Conservation (phyloP, 2,797 vertebrate species). For the Eidolon dupreanum region DNA sequence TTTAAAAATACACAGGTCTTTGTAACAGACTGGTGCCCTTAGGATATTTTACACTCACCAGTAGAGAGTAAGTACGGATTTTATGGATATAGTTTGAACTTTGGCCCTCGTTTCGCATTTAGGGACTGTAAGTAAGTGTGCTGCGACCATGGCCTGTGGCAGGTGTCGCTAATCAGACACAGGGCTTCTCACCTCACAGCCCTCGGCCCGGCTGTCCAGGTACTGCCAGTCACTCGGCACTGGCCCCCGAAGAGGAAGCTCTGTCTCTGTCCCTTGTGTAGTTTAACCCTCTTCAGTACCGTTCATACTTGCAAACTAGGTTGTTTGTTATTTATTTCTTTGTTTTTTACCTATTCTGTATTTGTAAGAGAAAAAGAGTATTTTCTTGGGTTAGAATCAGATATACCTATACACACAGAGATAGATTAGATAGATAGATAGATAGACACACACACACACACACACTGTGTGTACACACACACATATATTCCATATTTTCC, state of each 20-base stretch:
- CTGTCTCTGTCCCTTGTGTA: not conserved
- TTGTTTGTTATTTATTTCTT: not conserved
- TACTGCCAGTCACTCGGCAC: not conserved
- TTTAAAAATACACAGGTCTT: not conserved
- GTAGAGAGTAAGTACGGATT: not conserved
- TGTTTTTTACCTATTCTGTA: not conserved
- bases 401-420: not conserved
- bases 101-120: not conserved
- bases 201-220: not conserved
- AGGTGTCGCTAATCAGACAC: not conserved
- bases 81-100: not conserved
- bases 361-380: conserved; percentile 38
- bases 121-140: not conserved
- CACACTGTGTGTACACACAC: not conserved
- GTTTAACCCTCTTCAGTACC: not conserved
- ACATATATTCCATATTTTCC: not conserved
- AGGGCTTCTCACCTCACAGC: not conserved
- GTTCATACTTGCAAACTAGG: not conserved
- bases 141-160: not conserved
- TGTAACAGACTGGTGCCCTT: not conserved
- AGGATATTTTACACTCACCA: not conserved
- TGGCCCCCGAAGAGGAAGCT: not conserved
- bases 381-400: not conserved
- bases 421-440: too few relatives aligned
- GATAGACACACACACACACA: not conserved